phyloP scores from a whole-genome alignment of 2,888 invertebrate species.

The Meteorus colon region DNA sequence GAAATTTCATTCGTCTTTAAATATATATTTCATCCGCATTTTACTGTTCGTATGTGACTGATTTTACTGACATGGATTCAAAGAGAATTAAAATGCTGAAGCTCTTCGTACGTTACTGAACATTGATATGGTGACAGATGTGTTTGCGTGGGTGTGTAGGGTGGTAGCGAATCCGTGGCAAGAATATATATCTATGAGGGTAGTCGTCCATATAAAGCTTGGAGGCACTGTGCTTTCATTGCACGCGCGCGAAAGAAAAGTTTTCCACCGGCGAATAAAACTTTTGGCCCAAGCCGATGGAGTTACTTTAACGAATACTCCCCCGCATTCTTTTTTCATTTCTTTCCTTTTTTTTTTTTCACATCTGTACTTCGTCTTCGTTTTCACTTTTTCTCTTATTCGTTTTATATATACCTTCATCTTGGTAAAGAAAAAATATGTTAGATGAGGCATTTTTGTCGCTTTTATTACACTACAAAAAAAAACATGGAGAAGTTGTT shows the following conservation, averaged over 20 bases:
- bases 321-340: not conserved
- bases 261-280: constrained; percentile 49
- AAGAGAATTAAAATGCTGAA: not conserved
- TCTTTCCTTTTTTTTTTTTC: constrained; percentile 10
- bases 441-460: constrained; percentile 31
- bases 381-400: not conserved
- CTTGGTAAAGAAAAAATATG: constrained; percentile 1
- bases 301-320: constrained; percentile 51
- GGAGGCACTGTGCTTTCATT: constrained; percentile 45
- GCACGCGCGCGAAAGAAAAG: constrained; percentile 41
- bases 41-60: not conserved
- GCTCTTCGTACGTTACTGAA: not conserved
- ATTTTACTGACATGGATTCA: not conserved
- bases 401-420: constrained; percentile 11
- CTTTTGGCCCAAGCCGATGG: constrained; percentile 42
- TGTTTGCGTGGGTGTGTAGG: not conserved
- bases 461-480: constrained; percentile 32
- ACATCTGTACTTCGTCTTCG: constrained; percentile 15
- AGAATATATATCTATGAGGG: constrained; percentile 20
- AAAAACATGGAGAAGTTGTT: constrained; percentile 4
- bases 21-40: not conserved
- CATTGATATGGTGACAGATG: not conserved
- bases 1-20: too few relatives aligned
- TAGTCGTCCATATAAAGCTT: constrained; percentile 16
- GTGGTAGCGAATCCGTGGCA: not conserved